phyloP scores from a whole-genome alignment of 2,888 invertebrate species.

The Eupithecia inturbata region DNA sequence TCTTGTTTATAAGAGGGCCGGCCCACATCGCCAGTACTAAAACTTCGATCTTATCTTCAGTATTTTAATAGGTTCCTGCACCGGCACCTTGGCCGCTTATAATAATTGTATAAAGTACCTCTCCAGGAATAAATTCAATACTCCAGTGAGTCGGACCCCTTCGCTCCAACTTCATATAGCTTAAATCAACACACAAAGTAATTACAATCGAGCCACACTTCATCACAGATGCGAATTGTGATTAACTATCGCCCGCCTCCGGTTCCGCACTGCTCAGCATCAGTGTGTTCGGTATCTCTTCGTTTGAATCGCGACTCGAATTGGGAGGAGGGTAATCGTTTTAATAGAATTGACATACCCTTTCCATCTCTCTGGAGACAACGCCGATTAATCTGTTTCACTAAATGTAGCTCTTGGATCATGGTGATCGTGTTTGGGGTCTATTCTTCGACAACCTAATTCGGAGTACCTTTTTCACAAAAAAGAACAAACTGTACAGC shows the following conservation, averaged over 20 bases:
- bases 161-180: constrained; percentile 72
- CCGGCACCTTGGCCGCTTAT: constrained; percentile 76
- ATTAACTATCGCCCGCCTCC: constrained; percentile 72
- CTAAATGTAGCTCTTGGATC: constrained; percentile 17
- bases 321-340: constrained; percentile 58
- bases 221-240: constrained; percentile 80
- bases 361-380: constrained; percentile 34
- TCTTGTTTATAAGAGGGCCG: constrained; percentile 74
- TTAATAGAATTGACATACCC: constrained; percentile 55
- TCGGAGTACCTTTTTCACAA: background rate
- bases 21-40: constrained; percentile 79
- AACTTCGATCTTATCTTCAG: constrained; percentile 80
- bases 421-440: background rate
- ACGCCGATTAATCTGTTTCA: constrained; percentile 30
- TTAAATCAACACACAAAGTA: constrained; percentile 83
- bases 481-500: constrained; percentile 11
- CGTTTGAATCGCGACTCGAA: constrained; percentile 59
- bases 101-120: constrained; percentile 78
- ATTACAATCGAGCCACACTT: constrained; percentile 80
- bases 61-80: constrained; percentile 83
- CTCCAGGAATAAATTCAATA: constrained; percentile 77
- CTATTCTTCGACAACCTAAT: background rate
- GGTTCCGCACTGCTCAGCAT: constrained; percentile 58
- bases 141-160: constrained; percentile 58
- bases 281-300: constrained; percentile 48